A percentile compares a stretch with the other conserved stretches of the same genome.
Conservation (phyloP, 2,113 vertebrate species). For the Triplophysa tibetana region DNA sequence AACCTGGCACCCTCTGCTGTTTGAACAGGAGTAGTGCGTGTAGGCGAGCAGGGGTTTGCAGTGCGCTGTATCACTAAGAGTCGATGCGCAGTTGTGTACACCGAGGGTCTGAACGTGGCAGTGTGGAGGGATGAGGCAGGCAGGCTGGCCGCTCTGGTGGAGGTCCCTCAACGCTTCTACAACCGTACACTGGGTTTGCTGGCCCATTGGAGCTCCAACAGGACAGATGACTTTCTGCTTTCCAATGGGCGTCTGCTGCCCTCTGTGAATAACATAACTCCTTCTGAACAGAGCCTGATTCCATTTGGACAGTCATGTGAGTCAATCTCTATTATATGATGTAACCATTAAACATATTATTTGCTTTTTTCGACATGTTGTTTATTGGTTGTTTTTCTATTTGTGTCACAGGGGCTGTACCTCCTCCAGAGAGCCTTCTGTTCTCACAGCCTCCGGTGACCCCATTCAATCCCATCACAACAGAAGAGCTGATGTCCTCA, state of each 20-base stretch:
- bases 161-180: slow-evolving; percentile 75
- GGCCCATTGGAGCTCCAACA: slow-evolving; percentile 76
- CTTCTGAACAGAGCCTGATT: slow-evolving; percentile 66
- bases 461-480: slow-evolving; percentile 53
- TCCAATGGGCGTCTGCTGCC: slow-evolving; percentile 68
- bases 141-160: slow-evolving; percentile 68
- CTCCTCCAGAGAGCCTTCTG: slow-evolving; percentile 76
- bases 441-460: slow-evolving; percentile 56
- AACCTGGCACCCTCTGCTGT: slow-evolving; percentile 37
- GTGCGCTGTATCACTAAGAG: slow-evolving; percentile 67
- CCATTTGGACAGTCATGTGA: slow-evolving; percentile 79
- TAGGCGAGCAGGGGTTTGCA: slow-evolving; percentile 63
- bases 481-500: slow-evolving; percentile 59
- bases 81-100: slow-evolving; percentile 69
- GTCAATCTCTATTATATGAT: slow-evolving; percentile 45
- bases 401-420: slow-evolving; percentile 74
- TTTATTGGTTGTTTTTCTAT: neutral
- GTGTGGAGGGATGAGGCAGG: slow-evolving; percentile 62
- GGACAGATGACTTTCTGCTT: slow-evolving; percentile 74
- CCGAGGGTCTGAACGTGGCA: slow-evolving; percentile 69
- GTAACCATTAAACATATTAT: too few species aligned
- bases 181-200: slow-evolving; percentile 78
- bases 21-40: slow-evolving; percentile 65
- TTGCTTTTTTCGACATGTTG: too few species aligned
- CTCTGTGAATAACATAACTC: slow-evolving; percentile 54